phyloP scores from a whole-genome alignment of 2,888 invertebrate genomes.

The Magallana nippona region DNA sequence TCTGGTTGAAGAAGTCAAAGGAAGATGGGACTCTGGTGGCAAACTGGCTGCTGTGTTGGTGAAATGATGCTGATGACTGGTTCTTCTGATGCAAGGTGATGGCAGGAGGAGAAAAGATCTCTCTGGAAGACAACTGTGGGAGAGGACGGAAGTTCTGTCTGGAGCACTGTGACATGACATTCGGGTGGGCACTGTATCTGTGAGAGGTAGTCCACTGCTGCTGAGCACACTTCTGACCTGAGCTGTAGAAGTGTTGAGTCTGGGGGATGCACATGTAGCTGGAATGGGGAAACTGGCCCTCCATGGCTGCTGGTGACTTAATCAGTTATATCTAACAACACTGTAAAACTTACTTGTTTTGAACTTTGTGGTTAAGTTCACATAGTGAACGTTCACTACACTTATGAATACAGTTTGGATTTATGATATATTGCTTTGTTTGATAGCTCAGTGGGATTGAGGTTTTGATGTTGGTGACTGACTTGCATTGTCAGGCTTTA shows the following conservation, averaged over 20 bases:
- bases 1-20: conserved; percentile 50
- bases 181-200: background rate
- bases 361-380: background rate
- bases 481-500: background rate
- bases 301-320: background rate
- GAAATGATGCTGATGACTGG: background rate
- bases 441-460: background rate
- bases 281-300: background rate
- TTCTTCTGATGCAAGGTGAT: background rate
- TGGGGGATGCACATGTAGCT: background rate
- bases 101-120: conserved; percentile 5
- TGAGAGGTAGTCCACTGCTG: background rate
- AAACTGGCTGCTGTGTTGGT: background rate
- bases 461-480: background rate
- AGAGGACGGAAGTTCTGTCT: background rate
- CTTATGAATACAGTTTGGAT: background rate
- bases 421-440: background rate
- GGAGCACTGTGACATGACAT: background rate
- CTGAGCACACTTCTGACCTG: background rate
- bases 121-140: background rate
- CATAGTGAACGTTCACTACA: background rate
- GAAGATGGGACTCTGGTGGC: background rate
- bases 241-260: background rate
- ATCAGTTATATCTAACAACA: background rate
- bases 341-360: background rate